These are phyloP conservation scores for Mus spicilegus DNA, from an alignment of 2,113 vertebrate genomes.

Conservation along the genomic window DNA sequence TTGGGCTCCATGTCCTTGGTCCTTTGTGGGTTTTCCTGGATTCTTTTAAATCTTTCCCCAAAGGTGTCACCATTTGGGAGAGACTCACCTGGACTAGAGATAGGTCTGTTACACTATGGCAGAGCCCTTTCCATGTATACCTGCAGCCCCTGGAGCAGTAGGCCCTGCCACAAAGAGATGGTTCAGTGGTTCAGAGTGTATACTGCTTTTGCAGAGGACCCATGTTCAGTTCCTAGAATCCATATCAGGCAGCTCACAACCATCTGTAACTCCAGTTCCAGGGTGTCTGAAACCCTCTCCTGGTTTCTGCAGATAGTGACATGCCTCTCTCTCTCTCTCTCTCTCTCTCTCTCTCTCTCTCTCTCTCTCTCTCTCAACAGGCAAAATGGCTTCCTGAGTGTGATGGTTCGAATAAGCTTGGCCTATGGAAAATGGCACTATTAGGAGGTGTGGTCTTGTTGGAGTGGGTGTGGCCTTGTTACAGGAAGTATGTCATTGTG, in stretches of 20 bases:
- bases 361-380: not conserved
- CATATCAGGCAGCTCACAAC: too few relatives aligned
- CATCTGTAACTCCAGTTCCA: not conserved
- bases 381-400: not conserved
- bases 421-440: too few relatives aligned
- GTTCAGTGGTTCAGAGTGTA: not conserved
- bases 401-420: too few relatives aligned
- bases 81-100: not conserved
- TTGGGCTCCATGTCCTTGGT: not conserved
- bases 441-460: too few relatives aligned
- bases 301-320: not conserved
- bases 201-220: not conserved
- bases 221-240: not conserved
- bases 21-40: slow-evolving; percentile 15
- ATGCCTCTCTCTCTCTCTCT: too few relatives aligned
- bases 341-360: too few relatives aligned
- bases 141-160: too few relatives aligned
- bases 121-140: not conserved
- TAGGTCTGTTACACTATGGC: not conserved
- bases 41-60: not conserved
- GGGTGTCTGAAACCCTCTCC: not conserved
- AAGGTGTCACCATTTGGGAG: not conserved
- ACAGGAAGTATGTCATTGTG: too few relatives aligned
- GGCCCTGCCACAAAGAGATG: not conserved
- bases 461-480: too few relatives aligned